These are phyloP conservation scores for Drosophila prolongata DNA, from an alignment of 2,888 invertebrate genomes.

Conservation along the genomic window DNA sequence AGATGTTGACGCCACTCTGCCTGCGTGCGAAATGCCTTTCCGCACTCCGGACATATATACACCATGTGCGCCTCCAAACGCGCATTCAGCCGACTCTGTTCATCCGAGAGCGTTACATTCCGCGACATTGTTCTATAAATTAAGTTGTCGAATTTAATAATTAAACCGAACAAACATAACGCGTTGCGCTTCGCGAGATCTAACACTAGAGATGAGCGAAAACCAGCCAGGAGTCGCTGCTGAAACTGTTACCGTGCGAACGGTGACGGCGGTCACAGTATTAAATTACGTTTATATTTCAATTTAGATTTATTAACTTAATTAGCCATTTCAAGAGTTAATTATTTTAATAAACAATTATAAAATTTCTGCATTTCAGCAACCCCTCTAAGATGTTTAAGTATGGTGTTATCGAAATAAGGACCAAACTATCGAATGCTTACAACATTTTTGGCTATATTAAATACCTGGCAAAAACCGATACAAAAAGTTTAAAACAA, in stretches of 20 bases:
- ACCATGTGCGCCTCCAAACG: conserved; percentile 78
- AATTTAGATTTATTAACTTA: no score
- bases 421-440: no score
- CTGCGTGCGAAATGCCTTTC: conserved; percentile 73
- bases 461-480: no score
- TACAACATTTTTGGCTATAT: no score
- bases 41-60: conserved; percentile 81
- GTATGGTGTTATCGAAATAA: no score
- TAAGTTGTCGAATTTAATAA: neutral
- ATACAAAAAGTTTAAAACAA: no score
- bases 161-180: conserved; percentile 13
- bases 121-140: conserved; percentile 48
- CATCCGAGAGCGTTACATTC: conserved; percentile 50
- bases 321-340: no score
- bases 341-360: no score
- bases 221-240: neutral
- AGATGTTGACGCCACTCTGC: conserved; percentile 78
- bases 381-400: no score
- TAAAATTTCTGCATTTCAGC: no score
- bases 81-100: conserved; percentile 61
- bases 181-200: neutral
- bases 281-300: no score
- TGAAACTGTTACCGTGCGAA: neutral
- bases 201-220: conserved; percentile 9
- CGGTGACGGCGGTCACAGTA: neutral